These are phyloP conservation scores for Spisula subtruncata DNA, from an alignment of 2,888 invertebrate genomes.

Conservation along the genomic window DNA sequence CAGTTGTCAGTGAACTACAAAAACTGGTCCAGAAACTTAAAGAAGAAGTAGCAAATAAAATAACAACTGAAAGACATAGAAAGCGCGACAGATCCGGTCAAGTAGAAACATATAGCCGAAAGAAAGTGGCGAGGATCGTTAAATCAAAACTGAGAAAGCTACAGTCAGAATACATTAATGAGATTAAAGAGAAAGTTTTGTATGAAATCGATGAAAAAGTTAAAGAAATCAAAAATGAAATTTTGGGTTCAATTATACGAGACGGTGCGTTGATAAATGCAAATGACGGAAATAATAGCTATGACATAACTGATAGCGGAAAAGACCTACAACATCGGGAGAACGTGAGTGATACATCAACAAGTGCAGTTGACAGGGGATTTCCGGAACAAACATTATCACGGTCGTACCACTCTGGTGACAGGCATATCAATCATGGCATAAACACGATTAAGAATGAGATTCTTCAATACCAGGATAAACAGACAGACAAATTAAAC, in stretches of 20 bases:
- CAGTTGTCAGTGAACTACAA: constrained; percentile 17
- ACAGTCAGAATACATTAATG: background rate
- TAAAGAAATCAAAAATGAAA: constrained; percentile 33
- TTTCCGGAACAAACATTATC: constrained; percentile 49
- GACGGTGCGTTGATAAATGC: constrained; percentile 24
- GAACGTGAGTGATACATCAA: constrained; percentile 1
- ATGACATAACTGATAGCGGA: background rate
- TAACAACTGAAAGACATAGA: background rate
- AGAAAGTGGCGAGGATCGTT: constrained; percentile 34
- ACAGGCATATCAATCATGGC: background rate
- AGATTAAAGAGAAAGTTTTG: constrained; percentile 29
- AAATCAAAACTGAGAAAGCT: constrained; percentile 21
- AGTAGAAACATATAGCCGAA: constrained; percentile 19
- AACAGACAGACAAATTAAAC: background rate
- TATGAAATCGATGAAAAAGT: constrained; percentile 34
- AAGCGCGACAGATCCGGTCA: background rate
- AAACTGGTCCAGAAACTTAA: background rate
- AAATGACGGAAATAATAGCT: background rate
- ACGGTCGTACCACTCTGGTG: background rate
- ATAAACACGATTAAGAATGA: background rate
- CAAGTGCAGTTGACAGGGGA: constrained; percentile 53
- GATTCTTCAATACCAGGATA: background rate
- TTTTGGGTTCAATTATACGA: background rate
- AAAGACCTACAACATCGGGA: background rate
- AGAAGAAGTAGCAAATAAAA: background rate